Percentiles rank a stretch among this genome's conserved stretches.
These are phyloP conservation scores for Phodopus roborovskii DNA, from an alignment of 2,113 vertebrate species.

Conservation along the genomic window DNA sequence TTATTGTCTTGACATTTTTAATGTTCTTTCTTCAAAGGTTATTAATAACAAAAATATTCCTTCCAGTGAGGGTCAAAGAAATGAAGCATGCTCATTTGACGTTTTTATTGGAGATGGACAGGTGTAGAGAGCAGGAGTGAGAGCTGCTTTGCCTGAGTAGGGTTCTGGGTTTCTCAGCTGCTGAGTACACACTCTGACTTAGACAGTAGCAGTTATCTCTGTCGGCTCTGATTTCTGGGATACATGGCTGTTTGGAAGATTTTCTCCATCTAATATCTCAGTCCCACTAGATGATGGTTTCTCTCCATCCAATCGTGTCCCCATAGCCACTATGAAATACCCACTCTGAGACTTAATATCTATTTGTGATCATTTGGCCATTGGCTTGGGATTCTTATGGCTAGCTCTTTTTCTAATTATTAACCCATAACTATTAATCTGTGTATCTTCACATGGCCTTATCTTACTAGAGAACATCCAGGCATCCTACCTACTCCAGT, in stretches of 20 bases:
- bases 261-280: no score
- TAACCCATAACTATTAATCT: no score
- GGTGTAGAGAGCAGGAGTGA: neutral
- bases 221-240: conserved; percentile 36
- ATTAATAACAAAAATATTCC: conserved; percentile 23
- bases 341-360: no score
- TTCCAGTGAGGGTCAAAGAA: conserved; percentile 48
- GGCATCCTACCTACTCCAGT: no score
- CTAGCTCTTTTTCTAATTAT: no score
- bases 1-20: neutral
- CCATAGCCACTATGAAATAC: no score
- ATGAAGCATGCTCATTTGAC: neutral
- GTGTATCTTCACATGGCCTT: no score
- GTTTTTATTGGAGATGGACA: neutral
- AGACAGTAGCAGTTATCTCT: neutral
- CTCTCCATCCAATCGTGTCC: no score
- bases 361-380: no score
- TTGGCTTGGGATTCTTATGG: no score
- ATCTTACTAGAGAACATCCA: no score
- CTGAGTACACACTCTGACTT: neutral
- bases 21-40: conserved; percentile 34
- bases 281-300: no score
- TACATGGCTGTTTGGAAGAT: neutral
- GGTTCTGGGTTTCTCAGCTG: neutral
- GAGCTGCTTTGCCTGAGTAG: neutral